A percentile compares a stretch with the other conserved stretches of the same genome.
Conservation (phyloP, 2,113 vertebrate genomes). For the Setophaga coronata region DNA sequence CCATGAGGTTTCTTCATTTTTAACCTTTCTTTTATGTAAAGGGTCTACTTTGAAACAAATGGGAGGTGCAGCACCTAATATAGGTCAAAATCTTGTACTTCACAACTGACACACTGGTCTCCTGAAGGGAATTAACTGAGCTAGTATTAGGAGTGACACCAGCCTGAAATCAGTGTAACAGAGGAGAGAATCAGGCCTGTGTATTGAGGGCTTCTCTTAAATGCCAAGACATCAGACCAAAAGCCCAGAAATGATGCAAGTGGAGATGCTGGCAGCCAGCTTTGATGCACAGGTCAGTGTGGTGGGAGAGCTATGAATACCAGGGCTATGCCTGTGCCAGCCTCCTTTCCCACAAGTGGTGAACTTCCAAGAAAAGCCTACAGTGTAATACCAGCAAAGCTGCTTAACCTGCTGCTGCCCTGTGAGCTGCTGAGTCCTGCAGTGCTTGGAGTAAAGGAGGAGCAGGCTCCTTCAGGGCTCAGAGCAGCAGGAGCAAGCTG, state of each 20-base stretch:
- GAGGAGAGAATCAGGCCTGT: not conserved
- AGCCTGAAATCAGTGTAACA: not conserved
- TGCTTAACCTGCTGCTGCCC: constrained; percentile 12
- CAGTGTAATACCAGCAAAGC: not conserved
- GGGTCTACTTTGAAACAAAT: not conserved
- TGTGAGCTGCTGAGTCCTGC: not conserved
- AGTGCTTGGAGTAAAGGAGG: not conserved
- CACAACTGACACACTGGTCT: not conserved
- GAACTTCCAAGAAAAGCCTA: constrained; percentile 56
- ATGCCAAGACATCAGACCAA: constrained; percentile 27
- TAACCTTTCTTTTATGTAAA: not conserved
- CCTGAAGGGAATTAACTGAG: not conserved
- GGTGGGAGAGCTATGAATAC: constrained; percentile 54
- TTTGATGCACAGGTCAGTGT: not conserved
- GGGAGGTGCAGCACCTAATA: not conserved
- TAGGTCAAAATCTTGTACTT: not conserved
- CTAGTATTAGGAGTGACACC: not conserved
- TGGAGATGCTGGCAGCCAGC: constrained; percentile 31
- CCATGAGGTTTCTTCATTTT: not conserved
- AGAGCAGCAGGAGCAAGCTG: not conserved
- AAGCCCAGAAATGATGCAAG: constrained; percentile 29
- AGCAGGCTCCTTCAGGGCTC: not conserved
- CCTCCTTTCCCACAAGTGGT: constrained; percentile 17
- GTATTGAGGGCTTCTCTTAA: not conserved
- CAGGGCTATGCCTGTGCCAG: constrained; percentile 62